phyloP scores from a whole-genome alignment of 1,140 invertebrate genomes.

The Hyposmocoma kahamanoa region DNA sequence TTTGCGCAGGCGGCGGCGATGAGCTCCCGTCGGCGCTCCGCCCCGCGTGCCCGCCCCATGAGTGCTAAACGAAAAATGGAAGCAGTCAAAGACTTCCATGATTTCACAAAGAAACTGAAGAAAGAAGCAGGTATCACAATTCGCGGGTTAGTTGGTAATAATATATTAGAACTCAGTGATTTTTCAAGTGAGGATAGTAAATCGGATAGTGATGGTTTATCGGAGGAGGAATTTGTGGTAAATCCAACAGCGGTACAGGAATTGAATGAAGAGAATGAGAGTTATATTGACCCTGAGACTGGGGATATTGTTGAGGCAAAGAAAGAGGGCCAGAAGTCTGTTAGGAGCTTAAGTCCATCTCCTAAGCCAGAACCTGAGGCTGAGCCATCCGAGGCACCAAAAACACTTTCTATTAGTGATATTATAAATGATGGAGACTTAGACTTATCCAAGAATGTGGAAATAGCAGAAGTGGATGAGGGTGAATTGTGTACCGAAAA shows the following conservation, averaged over 20 bases:
- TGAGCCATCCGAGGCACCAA: conserved; percentile 31
- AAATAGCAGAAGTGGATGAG: conserved; percentile 64
- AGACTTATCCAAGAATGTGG: conserved; percentile 66
- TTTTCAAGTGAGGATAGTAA: conserved; percentile 62
- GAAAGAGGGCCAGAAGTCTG: conserved; percentile 11
- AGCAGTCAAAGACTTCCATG: conserved; percentile 67
- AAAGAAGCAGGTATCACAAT: conserved; percentile 70
- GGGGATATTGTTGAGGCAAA: conserved; percentile 61
- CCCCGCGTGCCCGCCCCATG: conserved; percentile 45
- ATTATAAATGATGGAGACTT: conserved; percentile 67
- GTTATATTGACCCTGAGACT: conserved; percentile 71
- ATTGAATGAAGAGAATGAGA: conserved; percentile 66
- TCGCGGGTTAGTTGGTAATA: conserved; percentile 65
- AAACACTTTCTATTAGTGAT: conserved; percentile 67
- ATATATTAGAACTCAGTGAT: conserved; percentile 68
- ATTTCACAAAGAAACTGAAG: conserved; percentile 72
- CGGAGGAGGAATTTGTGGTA: conserved; percentile 67
- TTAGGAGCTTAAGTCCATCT: not conserved
- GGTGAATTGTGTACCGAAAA: conserved; percentile 63
- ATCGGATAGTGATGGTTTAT: conserved; percentile 65
- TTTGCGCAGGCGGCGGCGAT: conserved; percentile 60
- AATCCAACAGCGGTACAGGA: conserved; percentile 64
- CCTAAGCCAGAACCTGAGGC: conserved; percentile 12
- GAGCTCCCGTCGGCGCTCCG: conserved; percentile 45
- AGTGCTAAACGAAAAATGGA: conserved; percentile 67